These are phyloP conservation scores for Sinocyclocheilus maitianheensis DNA, from an alignment of 2,113 vertebrate genomes.

Conservation along the genomic window DNA sequence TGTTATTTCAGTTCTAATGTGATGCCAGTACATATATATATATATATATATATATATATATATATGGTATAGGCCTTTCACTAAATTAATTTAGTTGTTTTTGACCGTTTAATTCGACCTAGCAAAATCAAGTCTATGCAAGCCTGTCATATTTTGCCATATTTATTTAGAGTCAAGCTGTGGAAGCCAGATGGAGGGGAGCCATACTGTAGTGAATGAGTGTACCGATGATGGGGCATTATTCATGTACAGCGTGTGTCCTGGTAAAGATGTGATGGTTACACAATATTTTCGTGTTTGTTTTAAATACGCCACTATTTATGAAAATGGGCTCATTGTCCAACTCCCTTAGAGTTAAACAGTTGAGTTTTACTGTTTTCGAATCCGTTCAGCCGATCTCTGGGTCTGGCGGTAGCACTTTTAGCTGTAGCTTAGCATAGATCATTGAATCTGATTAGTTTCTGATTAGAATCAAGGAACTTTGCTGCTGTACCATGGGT, in stretches of 20 bases:
- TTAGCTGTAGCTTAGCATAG: no score
- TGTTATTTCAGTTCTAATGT: constrained; percentile 8
- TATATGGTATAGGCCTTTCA: not conserved
- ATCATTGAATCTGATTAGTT: no score
- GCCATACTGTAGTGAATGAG: not conserved
- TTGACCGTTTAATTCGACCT: not conserved
- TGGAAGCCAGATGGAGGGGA: not conserved
- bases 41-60: no score
- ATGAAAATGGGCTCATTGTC: no score
- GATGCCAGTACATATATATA: not conserved
- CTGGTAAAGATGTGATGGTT: not conserved
- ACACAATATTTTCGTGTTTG: constrained; percentile 41
- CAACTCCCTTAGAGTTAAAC: no score
- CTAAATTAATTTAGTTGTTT: not conserved
- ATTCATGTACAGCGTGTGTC: constrained; percentile 28
- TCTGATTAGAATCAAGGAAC: no score
- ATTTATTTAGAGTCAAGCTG: not conserved
- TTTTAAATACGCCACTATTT: not conserved
- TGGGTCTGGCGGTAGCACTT: no score
- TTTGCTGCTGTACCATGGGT: no score
- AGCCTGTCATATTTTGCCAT: constrained; percentile 27
- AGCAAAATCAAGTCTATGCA: constrained; percentile 33
- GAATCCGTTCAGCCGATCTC: no score
- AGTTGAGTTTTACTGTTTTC: no score
- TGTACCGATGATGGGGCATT: constrained; percentile 7